These are phyloP conservation scores for Agriotes lineatus DNA, from an alignment of 2,888 invertebrate genomes.

Conservation along the genomic window DNA sequence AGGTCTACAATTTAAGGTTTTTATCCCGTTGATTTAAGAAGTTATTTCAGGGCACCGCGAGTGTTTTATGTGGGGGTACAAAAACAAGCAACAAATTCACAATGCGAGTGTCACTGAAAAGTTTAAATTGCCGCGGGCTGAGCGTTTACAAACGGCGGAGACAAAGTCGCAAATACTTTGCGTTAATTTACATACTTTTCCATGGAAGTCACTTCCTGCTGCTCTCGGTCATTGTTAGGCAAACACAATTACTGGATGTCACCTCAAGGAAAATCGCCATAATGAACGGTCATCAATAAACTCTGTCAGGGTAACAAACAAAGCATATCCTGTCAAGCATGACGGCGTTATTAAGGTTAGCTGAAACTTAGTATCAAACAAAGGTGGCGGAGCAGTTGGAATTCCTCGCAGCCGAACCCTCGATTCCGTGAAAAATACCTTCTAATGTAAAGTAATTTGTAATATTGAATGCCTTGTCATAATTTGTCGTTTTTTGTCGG, in stretches of 20 bases:
- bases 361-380: slow-evolving; percentile 41
- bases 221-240: slow-evolving; percentile 40
- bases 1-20: too few relatives aligned
- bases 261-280: slow-evolving; percentile 44
- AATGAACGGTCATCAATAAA: slow-evolving; percentile 47
- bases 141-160: slow-evolving; percentile 22
- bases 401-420: slow-evolving; percentile 24
- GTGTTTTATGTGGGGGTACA: background rate
- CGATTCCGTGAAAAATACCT: slow-evolving; percentile 27
- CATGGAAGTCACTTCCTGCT: slow-evolving; percentile 29
- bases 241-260: slow-evolving; percentile 45
- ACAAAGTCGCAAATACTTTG: slow-evolving; percentile 31
- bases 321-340: slow-evolving; percentile 42
- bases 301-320: slow-evolving; percentile 44
- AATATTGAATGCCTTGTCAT: slow-evolving; percentile 32
- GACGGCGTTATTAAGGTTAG: slow-evolving; percentile 45
- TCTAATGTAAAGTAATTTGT: slow-evolving; percentile 27
- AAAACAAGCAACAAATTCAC: background rate
- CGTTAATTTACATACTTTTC: slow-evolving; percentile 42
- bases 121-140: slow-evolving; percentile 26
- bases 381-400: slow-evolving; percentile 31
- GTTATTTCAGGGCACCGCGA: background rate
- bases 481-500: slow-evolving; percentile 24
- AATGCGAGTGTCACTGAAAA: slow-evolving; percentile 13
- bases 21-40: background rate